Evolutionary conservation across 2,113 vertebrate species (phyloP).

Genomic region (Mobula birostris): DNA sequence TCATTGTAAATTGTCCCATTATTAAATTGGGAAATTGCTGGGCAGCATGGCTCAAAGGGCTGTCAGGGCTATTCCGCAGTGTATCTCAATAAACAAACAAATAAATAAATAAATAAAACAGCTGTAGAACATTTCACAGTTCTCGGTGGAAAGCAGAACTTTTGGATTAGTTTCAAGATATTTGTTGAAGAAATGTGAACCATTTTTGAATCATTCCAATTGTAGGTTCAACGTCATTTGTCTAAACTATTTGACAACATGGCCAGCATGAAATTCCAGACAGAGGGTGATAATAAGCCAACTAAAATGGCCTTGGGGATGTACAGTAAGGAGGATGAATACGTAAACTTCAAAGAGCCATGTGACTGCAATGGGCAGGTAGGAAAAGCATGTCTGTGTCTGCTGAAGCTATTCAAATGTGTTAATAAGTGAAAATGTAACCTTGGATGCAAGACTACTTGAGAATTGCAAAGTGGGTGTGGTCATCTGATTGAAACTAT

Average conservation of each 20-base stretch:
- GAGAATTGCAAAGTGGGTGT: neutral
- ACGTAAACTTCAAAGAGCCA: slow-evolving; percentile 70
- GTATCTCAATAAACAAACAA: too few species aligned
- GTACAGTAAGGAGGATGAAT: slow-evolving; percentile 91
- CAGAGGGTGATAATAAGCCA: slow-evolving; percentile 56
- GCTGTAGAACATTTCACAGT: neutral
- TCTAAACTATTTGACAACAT: slow-evolving; percentile 92
- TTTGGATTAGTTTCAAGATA: neutral
- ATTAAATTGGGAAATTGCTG: too few species aligned
- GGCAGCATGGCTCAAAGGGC: too few species aligned
- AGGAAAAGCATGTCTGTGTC: slow-evolving; percentile 15
- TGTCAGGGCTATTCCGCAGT: too few species aligned
- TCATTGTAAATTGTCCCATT: too few species aligned
- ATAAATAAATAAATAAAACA: neutral
- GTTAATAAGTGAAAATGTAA: neutral
- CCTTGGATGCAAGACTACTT: too few species aligned
- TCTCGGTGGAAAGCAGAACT: neutral
- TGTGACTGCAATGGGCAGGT: slow-evolving; percentile 92
- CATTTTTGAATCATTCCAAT: neutral
- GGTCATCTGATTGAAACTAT: neutral
- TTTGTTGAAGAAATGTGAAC: neutral
- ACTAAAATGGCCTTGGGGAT: slow-evolving; percentile 74
- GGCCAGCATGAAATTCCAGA: slow-evolving; percentile 73
- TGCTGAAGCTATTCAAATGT: neutral
- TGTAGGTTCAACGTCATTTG: slow-evolving; percentile 82